Evolutionary conservation across 2,888 invertebrate genomes (phyloP), one percentile per base, ranked within the genome.

Genomic region (Tiliacea aurago): DNA sequence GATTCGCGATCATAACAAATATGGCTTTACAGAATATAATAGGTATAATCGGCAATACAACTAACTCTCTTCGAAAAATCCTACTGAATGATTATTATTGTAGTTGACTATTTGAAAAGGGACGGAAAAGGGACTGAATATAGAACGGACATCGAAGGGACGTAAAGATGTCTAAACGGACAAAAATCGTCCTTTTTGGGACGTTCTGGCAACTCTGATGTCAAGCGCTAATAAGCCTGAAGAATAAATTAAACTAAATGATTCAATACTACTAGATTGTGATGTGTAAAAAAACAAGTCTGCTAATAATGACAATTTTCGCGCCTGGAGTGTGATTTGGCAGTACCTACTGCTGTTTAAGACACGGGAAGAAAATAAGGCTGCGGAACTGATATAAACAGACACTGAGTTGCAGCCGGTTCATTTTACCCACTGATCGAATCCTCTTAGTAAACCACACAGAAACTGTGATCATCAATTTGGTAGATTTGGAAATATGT

Each of bases 221-320:
- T n/a, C 73, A 76, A 70, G 41, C 47, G 45, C 28, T 73, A 56
- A 62, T 67, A 61, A 59, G 37, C 49, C 20, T 41, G 33, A 15
- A 15, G n/a, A 76, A 41, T 28, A 43, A 56, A 43, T 45, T n/a
- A 23, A 49, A 55, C 13, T 58, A 13, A 73, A 49, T 73, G 10
- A 4, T 71, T 28, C 6, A 49, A 13, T 47, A 4, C 33, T 20
- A 20, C 20, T 6, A 20, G 6, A 58, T 11, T 20, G 28, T 11
- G 10, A 56, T 23, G 13, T 23, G 6, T 4, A 58, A n/a, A 20
- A n/a, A n/a, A 37, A 10, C 28, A 1, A 56, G 18, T 15, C 9
- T 37, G 2, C 2, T 37, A n/a, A 1, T 58, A 37, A 4, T 18
- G 11, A 7, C 10, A 23, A 10, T 61, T 23, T 23, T 23, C 6